Conservation (phyloP, 2,888 invertebrate species). For the Ferdinandea cuprea region DNA sequence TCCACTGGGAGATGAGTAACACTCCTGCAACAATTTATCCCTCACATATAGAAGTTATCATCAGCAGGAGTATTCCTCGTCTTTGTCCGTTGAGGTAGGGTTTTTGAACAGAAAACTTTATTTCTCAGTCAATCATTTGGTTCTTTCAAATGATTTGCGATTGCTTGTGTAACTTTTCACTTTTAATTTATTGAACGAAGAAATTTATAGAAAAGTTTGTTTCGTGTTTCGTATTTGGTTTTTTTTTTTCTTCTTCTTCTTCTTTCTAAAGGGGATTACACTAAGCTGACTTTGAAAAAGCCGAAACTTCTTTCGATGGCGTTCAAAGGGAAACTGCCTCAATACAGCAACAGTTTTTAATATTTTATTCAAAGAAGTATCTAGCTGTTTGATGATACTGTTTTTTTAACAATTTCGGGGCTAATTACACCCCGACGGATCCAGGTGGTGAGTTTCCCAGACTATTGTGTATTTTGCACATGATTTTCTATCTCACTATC, state of each 20-base stretch:
- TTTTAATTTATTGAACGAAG: slow-evolving; percentile 25
- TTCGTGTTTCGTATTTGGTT: too few species aligned
- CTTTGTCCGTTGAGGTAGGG: neutral
- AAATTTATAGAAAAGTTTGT: slow-evolving; percentile 19
- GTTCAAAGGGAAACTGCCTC: neutral
- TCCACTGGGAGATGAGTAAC: neutral
- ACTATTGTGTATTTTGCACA: slow-evolving; percentile 22
- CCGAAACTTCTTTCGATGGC: neutral
- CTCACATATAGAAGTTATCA: neutral
- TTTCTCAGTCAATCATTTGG: slow-evolving; percentile 1
- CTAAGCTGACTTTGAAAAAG: neutral
- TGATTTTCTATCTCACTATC: slow-evolving; percentile 9
- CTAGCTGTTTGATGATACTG: neutral
- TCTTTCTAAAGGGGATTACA: neutral
- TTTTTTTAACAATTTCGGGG: slow-evolving; percentile 3
- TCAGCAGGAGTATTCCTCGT: too few species aligned
- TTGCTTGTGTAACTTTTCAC: slow-evolving; percentile 26
- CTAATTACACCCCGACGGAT: slow-evolving; percentile 47
- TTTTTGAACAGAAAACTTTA: slow-evolving; percentile 13
- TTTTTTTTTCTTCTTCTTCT: too few species aligned
- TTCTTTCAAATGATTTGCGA: slow-evolving; percentile 28
- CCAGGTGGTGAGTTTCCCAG: slow-evolving; percentile 53
- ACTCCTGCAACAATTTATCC: neutral
- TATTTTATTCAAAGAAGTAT: too few species aligned
- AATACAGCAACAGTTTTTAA: neutral